phyloP scores from a whole-genome alignment of 2,113 vertebrate genomes.

The Hippolais icterina region DNA sequence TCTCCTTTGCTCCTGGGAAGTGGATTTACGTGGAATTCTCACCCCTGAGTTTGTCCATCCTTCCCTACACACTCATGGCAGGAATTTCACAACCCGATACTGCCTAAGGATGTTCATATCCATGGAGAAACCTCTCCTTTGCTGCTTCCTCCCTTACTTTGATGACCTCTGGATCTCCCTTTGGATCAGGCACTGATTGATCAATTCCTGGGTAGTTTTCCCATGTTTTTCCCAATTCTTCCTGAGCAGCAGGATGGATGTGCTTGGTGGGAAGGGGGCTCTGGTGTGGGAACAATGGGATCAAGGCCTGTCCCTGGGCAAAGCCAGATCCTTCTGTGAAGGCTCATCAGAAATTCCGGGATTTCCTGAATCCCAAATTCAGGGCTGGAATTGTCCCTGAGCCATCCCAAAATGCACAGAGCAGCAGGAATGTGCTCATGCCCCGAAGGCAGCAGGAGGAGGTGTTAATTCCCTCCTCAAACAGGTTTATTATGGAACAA shows the following conservation, averaged over 20 bases:
- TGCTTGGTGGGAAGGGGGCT: not conserved
- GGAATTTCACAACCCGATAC: not conserved
- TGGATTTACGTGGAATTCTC: not conserved
- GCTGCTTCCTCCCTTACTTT: not conserved
- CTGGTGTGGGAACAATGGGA: not conserved
- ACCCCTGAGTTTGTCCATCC: not conserved
- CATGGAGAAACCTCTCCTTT: not conserved
- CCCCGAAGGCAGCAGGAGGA: not conserved
- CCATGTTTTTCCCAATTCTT: not conserved
- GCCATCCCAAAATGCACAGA: not conserved
- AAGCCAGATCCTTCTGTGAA: not conserved
- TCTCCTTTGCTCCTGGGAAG: not conserved
- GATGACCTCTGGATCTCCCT: not conserved
- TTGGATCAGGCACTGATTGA: not conserved
- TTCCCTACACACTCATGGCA: not conserved
- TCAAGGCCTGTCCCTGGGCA: not conserved
- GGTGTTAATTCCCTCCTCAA: constrained; percentile 37
- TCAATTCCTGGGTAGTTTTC: not conserved
- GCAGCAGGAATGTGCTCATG: not conserved
- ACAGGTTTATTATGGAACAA: constrained; percentile 10
- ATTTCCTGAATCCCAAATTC: not conserved
- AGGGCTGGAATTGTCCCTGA: not conserved
- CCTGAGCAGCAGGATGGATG: not conserved
- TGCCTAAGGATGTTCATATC: not conserved
- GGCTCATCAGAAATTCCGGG: not conserved